phyloP scores from a whole-genome alignment of 2,888 invertebrate genomes.

The Azorinus chamasolen region DNA sequence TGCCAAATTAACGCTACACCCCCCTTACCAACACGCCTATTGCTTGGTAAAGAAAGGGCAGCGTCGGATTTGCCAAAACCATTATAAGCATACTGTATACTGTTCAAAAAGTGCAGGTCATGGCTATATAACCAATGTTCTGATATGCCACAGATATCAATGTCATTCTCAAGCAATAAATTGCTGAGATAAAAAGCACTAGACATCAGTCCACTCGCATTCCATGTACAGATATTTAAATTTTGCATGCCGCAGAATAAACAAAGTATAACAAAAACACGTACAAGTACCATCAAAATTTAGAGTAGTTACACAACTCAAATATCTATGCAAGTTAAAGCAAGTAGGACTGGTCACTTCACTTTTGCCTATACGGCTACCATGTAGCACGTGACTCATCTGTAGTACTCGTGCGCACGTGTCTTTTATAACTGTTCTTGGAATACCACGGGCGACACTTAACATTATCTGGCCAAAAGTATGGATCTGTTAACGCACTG shows the following conservation, averaged over 20 bases:
- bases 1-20: conserved; percentile 17
- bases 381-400: no score
- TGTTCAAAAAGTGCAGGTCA: conserved; percentile 4
- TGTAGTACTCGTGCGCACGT: no score
- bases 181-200: conserved; percentile 20
- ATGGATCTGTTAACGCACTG: no score
- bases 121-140: conserved; percentile 6
- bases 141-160: conserved; percentile 20
- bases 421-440: no score
- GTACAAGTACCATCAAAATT: no score
- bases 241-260: neutral
- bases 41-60: neutral
- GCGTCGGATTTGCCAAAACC: conserved; percentile 1
- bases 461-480: no score
- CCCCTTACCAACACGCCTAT: conserved; percentile 7
- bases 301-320: no score
- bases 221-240: conserved; percentile 12
- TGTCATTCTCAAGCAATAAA: neutral
- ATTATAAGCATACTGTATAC: conserved; percentile 3
- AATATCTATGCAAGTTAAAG: no score
- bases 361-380: no score
- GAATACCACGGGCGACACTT: no score
- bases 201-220: conserved; percentile 18
- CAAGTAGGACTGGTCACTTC: no score
- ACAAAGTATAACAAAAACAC: no score